A percentile compares a stretch with the other conserved stretches of the same genome.
These are phyloP conservation scores for Athalia cordata DNA, from an alignment of 2,888 invertebrate species.

Conservation along the genomic window DNA sequence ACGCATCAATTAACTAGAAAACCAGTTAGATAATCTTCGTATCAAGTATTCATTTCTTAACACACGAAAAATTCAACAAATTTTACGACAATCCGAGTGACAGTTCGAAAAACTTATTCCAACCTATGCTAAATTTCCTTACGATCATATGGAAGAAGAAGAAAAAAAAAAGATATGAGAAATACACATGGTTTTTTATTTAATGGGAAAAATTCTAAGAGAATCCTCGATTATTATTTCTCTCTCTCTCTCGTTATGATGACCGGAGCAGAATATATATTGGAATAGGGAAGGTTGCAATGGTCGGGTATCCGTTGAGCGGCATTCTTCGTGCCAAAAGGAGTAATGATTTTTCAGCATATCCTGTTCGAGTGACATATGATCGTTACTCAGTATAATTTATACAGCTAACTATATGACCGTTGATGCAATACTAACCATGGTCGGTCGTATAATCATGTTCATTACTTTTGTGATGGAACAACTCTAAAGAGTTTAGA, in stretches of 20 bases:
- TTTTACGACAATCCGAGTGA: background rate
- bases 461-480: background rate
- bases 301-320: slow-evolving; percentile 9
- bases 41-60: background rate
- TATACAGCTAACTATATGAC: slow-evolving; percentile 3
- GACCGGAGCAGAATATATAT: too few relatives aligned
- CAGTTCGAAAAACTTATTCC: too few relatives aligned
- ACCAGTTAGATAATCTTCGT: slow-evolving; percentile 28
- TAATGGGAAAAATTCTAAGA: too few relatives aligned
- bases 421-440: slow-evolving; percentile 19
- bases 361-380: slow-evolving; percentile 33
- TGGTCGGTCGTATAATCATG: slow-evolving; percentile 22
- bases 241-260: too few relatives aligned
- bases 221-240: too few relatives aligned
- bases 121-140: too few relatives aligned
- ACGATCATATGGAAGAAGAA: background rate
- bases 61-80: background rate
- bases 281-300: slow-evolving; percentile 2
- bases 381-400: slow-evolving; percentile 18
- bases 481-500: background rate
- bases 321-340: slow-evolving; percentile 35
- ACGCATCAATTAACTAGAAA: slow-evolving; percentile 20
- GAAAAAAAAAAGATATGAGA: background rate
- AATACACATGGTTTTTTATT: background rate
- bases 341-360: slow-evolving; percentile 19